Conservation (phyloP, 2,113 vertebrate genomes). For the Pseudonaja textilis region DNA sequence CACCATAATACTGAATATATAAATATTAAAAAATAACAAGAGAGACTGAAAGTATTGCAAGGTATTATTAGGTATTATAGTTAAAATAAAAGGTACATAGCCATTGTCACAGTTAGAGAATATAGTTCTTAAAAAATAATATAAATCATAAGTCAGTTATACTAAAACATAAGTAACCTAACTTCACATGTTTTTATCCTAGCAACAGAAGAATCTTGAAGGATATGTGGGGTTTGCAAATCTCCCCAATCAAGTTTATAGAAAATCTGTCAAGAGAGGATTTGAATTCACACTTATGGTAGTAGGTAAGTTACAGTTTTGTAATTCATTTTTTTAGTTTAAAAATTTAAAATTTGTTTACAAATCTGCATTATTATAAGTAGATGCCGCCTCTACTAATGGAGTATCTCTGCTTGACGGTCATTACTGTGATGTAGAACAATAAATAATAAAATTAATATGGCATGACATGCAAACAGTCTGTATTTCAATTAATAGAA, state of each 20-base stretch:
- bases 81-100: neutral
- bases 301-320: constrained; percentile 84
- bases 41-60: neutral
- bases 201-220: constrained; percentile 99
- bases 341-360: neutral
- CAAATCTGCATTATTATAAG: neutral
- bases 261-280: constrained; percentile 98
- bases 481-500: neutral
- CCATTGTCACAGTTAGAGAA: neutral
- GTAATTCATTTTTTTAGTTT: neutral
- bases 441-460: neutral
- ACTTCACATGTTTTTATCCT: constrained; percentile 44
- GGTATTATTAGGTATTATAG: neutral
- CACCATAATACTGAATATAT: too few relatives aligned
- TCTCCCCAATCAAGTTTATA: constrained; percentile 98
- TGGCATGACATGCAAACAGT: neutral
- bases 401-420: too few relatives aligned
- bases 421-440: neutral
- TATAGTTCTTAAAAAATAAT: neutral
- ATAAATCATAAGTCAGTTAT: neutral
- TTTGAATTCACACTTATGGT: constrained; percentile 99
- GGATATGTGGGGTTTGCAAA: constrained; percentile 99
- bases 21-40: neutral
- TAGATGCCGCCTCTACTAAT: neutral
- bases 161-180: neutral